These are phyloP conservation scores for Lottia gigantea DNA, from an alignment of 2,888 invertebrate species.

Conservation along the genomic window DNA sequence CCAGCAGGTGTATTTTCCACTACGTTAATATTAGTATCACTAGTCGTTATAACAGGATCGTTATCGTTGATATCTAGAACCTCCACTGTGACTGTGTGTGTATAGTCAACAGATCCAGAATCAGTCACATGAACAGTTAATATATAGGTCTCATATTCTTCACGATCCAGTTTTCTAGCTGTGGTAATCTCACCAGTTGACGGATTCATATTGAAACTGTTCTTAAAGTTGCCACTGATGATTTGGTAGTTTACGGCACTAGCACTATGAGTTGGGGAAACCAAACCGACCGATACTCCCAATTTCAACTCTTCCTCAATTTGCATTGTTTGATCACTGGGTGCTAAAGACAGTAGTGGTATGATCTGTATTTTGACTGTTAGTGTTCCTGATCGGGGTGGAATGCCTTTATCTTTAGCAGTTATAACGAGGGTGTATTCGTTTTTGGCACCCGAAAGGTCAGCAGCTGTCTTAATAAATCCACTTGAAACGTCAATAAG, in stretches of 20 bases:
- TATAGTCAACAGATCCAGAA: conserved; percentile 24
- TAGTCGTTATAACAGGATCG: conserved; percentile 35
- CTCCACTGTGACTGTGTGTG: conserved; percentile 31
- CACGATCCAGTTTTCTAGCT: conserved; percentile 32
- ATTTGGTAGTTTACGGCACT: conserved; percentile 34
- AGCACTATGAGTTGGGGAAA: conserved; percentile 28
- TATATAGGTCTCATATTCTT: conserved; percentile 30
- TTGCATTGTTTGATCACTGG: conserved; percentile 33
- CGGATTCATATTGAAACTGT: conserved; percentile 32
- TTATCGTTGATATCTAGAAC: conserved; percentile 53
- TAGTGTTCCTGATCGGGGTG: conserved; percentile 33
- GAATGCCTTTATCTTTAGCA: conserved; percentile 42
- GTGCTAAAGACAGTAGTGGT: conserved; percentile 29
- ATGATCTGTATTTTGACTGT: conserved; percentile 38
- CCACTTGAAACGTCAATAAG: conserved; percentile 38
- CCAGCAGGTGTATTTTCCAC: conserved; percentile 46
- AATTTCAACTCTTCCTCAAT: conserved; percentile 36
- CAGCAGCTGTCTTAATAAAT: conserved; percentile 33
- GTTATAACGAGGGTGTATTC: conserved; percentile 28
- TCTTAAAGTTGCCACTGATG: conserved; percentile 37
- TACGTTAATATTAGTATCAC: conserved; percentile 30
- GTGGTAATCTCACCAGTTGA: conserved; percentile 31
- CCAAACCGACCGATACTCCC: conserved; percentile 30
- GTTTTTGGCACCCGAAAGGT: conserved; percentile 29
- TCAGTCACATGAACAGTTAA: conserved; percentile 31